Conservation (phyloP, 2,797 vertebrate species). For the Karalla daura region DNA sequence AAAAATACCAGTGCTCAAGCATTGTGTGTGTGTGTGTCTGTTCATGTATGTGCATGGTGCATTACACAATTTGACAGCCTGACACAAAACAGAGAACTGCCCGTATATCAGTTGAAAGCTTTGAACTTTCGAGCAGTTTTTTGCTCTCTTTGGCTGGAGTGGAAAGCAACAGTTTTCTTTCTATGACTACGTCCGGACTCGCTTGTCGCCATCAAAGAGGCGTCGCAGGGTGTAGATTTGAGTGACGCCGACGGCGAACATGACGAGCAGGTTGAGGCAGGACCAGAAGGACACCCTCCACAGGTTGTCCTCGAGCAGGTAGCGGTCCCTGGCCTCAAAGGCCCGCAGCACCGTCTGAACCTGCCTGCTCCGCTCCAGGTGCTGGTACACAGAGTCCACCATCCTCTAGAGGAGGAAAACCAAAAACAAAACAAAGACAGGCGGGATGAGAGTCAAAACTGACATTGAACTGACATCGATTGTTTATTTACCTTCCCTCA, state of each 20-base stretch:
- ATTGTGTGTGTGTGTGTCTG: not conserved
- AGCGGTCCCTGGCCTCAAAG: constrained; percentile 89
- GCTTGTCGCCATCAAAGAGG: constrained; percentile 84
- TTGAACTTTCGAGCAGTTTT: not conserved
- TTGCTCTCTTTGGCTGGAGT: not conserved
- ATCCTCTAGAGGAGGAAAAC: constrained; percentile 75
- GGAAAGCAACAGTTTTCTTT: not conserved
- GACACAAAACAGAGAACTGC: not conserved
- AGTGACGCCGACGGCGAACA: constrained; percentile 83
- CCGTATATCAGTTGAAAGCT: not conserved
- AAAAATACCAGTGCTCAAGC: not conserved
- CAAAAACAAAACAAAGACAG: not conserved
- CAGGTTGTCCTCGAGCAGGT: constrained; percentile 90
- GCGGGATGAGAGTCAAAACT: not conserved
- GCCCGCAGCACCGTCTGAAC: constrained; percentile 82
- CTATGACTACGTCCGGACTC: constrained; percentile 73
- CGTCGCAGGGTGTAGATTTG: constrained; percentile 88
- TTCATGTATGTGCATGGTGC: not conserved
- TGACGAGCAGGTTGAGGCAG: constrained; percentile 81
- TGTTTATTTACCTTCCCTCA: constrained; percentile 55
- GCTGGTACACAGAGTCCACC: constrained; percentile 81
- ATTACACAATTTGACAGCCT: not conserved
- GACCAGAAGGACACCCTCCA: constrained; percentile 93
- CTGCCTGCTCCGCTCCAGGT: constrained; percentile 86
- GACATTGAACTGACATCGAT: not conserved